Evolutionary conservation across 2,888 invertebrate genomes (phyloP).

Genomic region (Emesis russula): DNA sequence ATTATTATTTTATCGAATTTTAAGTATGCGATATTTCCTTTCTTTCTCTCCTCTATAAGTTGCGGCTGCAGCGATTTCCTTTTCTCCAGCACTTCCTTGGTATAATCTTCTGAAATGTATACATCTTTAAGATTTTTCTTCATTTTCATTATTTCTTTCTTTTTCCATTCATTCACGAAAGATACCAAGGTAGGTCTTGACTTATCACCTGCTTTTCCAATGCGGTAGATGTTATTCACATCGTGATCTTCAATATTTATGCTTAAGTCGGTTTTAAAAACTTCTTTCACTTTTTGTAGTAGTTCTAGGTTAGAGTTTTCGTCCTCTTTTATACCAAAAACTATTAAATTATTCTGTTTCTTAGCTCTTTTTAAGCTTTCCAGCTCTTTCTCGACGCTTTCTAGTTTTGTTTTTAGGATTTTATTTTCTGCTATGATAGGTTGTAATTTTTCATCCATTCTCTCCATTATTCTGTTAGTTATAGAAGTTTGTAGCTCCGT

Average conservation of each 20-base stretch:
- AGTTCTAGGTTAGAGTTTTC: conserved; percentile 37
- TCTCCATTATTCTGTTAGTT: conserved; percentile 35
- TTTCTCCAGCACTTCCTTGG: conserved; percentile 57
- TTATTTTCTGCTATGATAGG: conserved; percentile 24
- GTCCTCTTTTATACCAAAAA: conserved; percentile 28
- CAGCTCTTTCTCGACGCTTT: conserved; percentile 24
- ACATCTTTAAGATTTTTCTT: conserved; percentile 32
- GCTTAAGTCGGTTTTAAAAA: not conserved
- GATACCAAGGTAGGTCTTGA: conserved; percentile 13
- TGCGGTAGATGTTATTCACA: not conserved
- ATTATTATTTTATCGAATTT: conserved; percentile 63
- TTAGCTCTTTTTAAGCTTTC: conserved; percentile 42
- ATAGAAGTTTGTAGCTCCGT: conserved; percentile 32
- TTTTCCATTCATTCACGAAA: conserved; percentile 52
- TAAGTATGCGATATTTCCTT: conserved; percentile 48
- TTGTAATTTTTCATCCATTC: conserved; percentile 47
- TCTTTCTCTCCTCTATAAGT: conserved; percentile 55
- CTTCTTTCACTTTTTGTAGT: conserved; percentile 26
- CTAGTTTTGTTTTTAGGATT: conserved; percentile 33
- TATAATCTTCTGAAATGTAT: conserved; percentile 53
- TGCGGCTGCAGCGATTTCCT: conserved; percentile 54
- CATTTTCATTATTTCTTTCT: conserved; percentile 40
- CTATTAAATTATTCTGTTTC: conserved; percentile 24
- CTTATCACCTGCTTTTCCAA: not conserved
- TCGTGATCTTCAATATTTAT: not conserved